Evolutionary conservation across 1,140 invertebrate species (phyloP).

Genomic region (Xylocopa sonorina): DNA sequence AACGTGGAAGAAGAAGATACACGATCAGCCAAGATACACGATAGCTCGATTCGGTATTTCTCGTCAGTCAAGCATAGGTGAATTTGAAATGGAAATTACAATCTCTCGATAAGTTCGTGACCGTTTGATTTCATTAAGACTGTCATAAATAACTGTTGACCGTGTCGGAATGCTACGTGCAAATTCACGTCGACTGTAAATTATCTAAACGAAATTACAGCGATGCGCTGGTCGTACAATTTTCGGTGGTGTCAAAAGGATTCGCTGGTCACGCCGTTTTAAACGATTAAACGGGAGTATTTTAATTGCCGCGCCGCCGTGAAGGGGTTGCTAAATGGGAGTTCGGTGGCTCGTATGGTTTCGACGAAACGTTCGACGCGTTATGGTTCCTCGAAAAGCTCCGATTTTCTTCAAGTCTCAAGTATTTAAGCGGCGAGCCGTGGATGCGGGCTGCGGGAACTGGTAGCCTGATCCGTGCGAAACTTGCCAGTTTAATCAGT

Average conservation of each 20-base stretch:
- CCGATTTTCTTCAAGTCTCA: background rate
- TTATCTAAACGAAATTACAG: background rate
- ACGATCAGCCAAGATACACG: too few relatives aligned
- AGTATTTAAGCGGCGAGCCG: background rate
- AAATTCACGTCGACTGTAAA: too few relatives aligned
- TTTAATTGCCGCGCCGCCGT: conserved; percentile 16
- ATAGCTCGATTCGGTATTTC: background rate
- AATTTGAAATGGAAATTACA: conserved; percentile 27
- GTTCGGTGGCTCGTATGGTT: background rate
- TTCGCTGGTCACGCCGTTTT: background rate
- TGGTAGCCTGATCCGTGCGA: background rate
- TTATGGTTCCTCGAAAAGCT: background rate
- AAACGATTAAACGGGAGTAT: background rate
- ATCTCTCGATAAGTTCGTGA: background rate
- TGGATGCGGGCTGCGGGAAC: background rate
- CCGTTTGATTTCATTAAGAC: background rate
- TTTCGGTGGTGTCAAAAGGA: background rate
- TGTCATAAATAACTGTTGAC: conserved; percentile 12
- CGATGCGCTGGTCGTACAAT: background rate
- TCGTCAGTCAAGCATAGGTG: conserved; percentile 8
- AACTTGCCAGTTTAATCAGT: conserved; percentile 11
- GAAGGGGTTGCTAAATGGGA: background rate
- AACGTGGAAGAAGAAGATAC: conserved; percentile 16
- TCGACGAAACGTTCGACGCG: background rate
- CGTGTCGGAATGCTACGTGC: background rate